Percentiles rank a stretch among this genome's conserved stretches.
Conservation (phyloP, 1,140 invertebrate genomes). For the Oncopodura yosiiana region DNA sequence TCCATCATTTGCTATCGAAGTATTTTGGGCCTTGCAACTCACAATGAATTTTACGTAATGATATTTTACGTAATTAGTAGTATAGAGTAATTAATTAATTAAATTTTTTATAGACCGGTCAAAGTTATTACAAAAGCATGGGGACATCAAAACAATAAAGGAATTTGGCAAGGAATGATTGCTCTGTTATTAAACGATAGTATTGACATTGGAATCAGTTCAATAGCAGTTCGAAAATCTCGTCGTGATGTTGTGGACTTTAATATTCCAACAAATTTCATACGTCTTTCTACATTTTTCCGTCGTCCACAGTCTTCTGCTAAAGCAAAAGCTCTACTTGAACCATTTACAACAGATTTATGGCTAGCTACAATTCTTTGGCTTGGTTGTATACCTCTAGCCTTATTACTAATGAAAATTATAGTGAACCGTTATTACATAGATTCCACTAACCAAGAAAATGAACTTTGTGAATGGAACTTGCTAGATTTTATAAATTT, state of each 20-base stretch:
- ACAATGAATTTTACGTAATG: constrained; percentile 23
- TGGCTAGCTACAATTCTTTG: constrained; percentile 8
- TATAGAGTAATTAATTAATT: neutral
- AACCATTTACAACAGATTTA: constrained; percentile 10
- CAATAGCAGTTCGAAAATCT: constrained; percentile 9
- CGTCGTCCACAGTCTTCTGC: neutral
- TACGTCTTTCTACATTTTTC: constrained; percentile 15
- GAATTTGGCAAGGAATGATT: constrained; percentile 24
- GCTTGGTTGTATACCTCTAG: neutral
- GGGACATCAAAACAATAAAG: constrained; percentile 6
- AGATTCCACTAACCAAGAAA: neutral
- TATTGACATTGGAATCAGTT: constrained; percentile 16
- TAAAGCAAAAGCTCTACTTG: neutral
- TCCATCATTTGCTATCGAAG: constrained; percentile 13
- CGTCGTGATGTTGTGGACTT: constrained; percentile 18
- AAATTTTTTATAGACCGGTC: constrained; percentile 2
- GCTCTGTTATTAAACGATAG: constrained; percentile 7
- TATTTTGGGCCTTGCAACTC: constrained; percentile 7
- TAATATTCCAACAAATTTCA: constrained; percentile 17
- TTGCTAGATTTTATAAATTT: constrained; percentile 12
- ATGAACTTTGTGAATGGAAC: constrained; percentile 1
- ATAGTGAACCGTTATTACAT: neutral
- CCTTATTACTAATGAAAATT: neutral
- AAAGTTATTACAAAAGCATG: neutral
- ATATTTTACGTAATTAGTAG: neutral